These are phyloP conservation scores for Vimba vimba DNA, from an alignment of 2,113 vertebrate species.

Conservation along the genomic window DNA sequence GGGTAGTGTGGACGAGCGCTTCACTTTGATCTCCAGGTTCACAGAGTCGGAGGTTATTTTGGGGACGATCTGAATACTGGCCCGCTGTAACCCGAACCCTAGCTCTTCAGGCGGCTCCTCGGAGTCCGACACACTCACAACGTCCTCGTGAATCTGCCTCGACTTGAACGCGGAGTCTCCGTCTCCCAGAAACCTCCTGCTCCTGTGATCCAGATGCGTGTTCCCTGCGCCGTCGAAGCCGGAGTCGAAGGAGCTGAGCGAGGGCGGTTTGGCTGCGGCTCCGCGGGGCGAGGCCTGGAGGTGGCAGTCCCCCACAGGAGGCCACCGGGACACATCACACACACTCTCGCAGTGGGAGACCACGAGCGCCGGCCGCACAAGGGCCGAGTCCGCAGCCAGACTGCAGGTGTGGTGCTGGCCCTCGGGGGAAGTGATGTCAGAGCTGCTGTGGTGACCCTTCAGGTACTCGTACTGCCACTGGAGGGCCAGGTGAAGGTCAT, in stretches of 20 bases:
- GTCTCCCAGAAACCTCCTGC: slow-evolving; percentile 24
- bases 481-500: slow-evolving; percentile 70
- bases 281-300: background rate
- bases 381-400: background rate
- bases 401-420: background rate
- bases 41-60: slow-evolving; percentile 59
- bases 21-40: slow-evolving; percentile 74
- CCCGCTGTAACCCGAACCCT: slow-evolving; percentile 34
- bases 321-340: background rate
- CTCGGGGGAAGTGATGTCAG: background rate
- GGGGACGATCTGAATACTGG: slow-evolving; percentile 67
- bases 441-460: slow-evolving; percentile 26
- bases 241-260: slow-evolving; percentile 74
- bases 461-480: slow-evolving; percentile 77
- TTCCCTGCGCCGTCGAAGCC: slow-evolving; percentile 70
- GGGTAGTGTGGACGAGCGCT: slow-evolving; percentile 58
- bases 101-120: slow-evolving; percentile 48
- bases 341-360: background rate
- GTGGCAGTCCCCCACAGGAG: background rate
- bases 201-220: slow-evolving; percentile 57
- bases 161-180: slow-evolving; percentile 34
- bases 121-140: slow-evolving; percentile 51
- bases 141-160: slow-evolving; percentile 30
- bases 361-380: background rate
- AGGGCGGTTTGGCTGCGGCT: slow-evolving; percentile 57